Evolutionary conservation across 2,888 invertebrate species (phyloP), one percentile per base, ranked within the genome.

Genomic region (Autographa gamma): DNA sequence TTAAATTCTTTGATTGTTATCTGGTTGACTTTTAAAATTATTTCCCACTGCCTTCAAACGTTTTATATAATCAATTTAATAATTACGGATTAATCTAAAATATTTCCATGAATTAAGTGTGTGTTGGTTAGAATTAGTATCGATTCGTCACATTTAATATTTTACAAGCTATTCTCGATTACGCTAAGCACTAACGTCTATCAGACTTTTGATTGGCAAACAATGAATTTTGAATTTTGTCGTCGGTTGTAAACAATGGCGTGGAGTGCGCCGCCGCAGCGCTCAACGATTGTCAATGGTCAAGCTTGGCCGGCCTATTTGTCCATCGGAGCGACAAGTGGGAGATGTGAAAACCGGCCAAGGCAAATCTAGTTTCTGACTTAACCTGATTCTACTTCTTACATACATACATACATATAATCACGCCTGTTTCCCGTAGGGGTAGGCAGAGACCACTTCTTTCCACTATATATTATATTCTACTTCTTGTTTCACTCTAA

Each of bases 301-400:
- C 90, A 89, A 87, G 82, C 79, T 73, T 88, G 85, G 83, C 84
- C 88, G 92, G 83, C 92, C 94, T 87, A 91, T 89, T 92, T 94
- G 90, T 77, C 86, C 91, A 90, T 69, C 88, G 90, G 88, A 93
- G 88, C 94, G 93, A 85, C 87, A 89, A 88, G 81, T 80, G 77
- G 83, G 91, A 91, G 91, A 93, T 92, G 92, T 92, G 91, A 93
- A 93, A 93, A 92, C 90, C 90, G 91, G 91, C 92, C 93, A 94
- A 93, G 93, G 93, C 90, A 86, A 90, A 83, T 81, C 82, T 85
- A 84, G 80, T 80, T 80, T 80, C 70, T 69, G 73, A 66, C 63
- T 75, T 79, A 84, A 85, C 85, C 85, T 82, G 80, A 84, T 86
- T 86, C 81, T 62, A 34, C 68, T 25, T 58, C 74, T 74, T 19